Evolutionary conservation across 2,797 vertebrate species (phyloP).

Genomic region (Notolepis coatsorum): DNA sequence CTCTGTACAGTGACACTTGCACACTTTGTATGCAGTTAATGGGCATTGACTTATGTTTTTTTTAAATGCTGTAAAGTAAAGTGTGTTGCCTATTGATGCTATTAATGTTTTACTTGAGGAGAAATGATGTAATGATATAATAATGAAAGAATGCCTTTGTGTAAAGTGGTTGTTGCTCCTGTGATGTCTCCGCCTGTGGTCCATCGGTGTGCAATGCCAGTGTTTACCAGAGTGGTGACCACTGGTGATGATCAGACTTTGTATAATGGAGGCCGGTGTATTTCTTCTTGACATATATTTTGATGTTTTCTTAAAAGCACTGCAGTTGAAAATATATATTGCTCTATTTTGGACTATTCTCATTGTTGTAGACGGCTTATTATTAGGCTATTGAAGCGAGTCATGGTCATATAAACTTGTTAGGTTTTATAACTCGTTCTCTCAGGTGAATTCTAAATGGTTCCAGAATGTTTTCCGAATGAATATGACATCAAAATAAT

Average conservation of each 20-base stretch:
- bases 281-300: constrained; percentile 6
- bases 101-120: constrained; percentile 59
- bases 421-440: constrained; percentile 73
- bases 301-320: not conserved
- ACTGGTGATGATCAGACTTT: constrained; percentile 12
- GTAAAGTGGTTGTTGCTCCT: constrained; percentile 58
- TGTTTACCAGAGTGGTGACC: constrained; percentile 55
- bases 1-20: constrained; percentile 75
- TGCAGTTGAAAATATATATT: constrained; percentile 3
- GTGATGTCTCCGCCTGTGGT: constrained; percentile 67
- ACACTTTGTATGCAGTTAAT: constrained; percentile 72
- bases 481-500: constrained; percentile 73
- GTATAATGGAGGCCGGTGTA: not conserved
- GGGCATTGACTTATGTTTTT: constrained; percentile 48
- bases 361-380: constrained; percentile 19
- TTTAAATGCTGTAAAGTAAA: constrained; percentile 61
- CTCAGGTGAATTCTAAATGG: constrained; percentile 83
- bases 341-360: not conserved
- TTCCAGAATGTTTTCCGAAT: constrained; percentile 76
- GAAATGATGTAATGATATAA: constrained; percentile 37
- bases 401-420: constrained; percentile 40
- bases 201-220: constrained; percentile 53
- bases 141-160: constrained; percentile 46
- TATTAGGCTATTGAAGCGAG: constrained; percentile 15
- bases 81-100: constrained; percentile 54